Conservation (phyloP, 2,797 vertebrate species). For the Rhinatrema bivittatum region DNA sequence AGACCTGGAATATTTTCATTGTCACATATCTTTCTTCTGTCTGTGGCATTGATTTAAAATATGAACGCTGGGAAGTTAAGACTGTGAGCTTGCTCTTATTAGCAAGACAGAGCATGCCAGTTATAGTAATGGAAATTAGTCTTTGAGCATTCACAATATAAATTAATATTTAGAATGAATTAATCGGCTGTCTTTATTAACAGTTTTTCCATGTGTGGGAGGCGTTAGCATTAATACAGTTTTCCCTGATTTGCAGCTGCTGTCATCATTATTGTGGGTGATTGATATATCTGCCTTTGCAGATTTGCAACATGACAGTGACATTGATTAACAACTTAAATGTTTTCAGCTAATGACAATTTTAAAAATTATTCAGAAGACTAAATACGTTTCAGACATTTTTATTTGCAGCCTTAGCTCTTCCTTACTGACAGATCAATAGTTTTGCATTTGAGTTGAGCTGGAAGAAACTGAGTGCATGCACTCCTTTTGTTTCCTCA, state of each 20-base stretch:
- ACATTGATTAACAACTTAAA: conserved; percentile 43
- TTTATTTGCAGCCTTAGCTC: background rate
- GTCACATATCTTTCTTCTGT: too few species aligned
- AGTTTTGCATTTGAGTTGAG: too few species aligned
- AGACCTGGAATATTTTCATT: too few species aligned
- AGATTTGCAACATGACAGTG: conserved; percentile 36
- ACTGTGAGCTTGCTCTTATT: conserved; percentile 23
- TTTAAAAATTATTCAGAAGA: conserved; percentile 17
- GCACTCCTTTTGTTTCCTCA: too few species aligned
- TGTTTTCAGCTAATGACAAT: conserved; percentile 26
- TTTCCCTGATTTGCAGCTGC: conserved; percentile 35
- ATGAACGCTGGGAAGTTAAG: too few species aligned
- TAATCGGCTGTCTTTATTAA: conserved; percentile 48
- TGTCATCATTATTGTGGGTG: conserved; percentile 35
- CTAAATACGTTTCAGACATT: background rate
- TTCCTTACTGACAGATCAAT: too few species aligned
- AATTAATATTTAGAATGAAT: too few species aligned
- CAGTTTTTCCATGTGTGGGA: conserved; percentile 37
- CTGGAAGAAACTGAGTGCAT: too few species aligned
- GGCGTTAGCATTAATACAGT: conserved; percentile 34
- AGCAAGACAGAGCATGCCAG: conserved; percentile 24
- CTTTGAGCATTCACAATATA: too few species aligned
- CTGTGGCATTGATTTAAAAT: too few species aligned
- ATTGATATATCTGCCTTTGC: conserved; percentile 40
- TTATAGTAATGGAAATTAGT: conserved; percentile 33